phyloP scores from a whole-genome alignment of 2,113 vertebrate species.

The Vidua chalybeata region DNA sequence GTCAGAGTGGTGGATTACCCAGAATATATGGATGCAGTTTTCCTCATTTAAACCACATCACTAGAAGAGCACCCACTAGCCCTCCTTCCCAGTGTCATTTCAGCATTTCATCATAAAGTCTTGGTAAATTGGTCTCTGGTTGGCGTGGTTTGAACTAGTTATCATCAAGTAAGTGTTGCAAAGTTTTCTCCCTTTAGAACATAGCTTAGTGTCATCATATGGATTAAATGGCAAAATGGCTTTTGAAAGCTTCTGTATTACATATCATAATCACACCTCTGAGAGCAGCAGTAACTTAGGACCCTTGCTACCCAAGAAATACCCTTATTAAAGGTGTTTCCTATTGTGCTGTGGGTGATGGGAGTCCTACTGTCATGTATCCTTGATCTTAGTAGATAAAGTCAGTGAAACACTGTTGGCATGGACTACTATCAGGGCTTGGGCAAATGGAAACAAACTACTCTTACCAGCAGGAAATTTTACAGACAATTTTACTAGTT shows the following conservation, averaged over 20 bases:
- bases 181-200: background rate
- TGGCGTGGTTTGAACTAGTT: background rate
- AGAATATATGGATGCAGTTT: background rate
- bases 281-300: background rate
- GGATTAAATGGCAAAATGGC: background rate
- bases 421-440: background rate
- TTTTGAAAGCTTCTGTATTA: background rate
- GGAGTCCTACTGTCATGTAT: background rate
- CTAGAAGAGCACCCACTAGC: background rate
- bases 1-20: background rate
- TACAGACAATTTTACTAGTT: background rate
- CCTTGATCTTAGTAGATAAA: background rate
- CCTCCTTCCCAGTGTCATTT: background rate
- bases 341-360: background rate
- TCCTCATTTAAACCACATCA: background rate
- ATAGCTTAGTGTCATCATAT: background rate
- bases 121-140: background rate
- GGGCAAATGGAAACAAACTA: background rate
- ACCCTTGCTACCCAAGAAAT: background rate
- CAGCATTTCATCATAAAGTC: background rate
- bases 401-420: background rate
- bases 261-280: background rate
- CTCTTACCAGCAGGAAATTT: background rate
- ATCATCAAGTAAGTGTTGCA: background rate
- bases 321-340: background rate